Base-by-base conservation (phyloP, 2,797 vertebrate genomes). In the Benthosema pterotum region DNA sequence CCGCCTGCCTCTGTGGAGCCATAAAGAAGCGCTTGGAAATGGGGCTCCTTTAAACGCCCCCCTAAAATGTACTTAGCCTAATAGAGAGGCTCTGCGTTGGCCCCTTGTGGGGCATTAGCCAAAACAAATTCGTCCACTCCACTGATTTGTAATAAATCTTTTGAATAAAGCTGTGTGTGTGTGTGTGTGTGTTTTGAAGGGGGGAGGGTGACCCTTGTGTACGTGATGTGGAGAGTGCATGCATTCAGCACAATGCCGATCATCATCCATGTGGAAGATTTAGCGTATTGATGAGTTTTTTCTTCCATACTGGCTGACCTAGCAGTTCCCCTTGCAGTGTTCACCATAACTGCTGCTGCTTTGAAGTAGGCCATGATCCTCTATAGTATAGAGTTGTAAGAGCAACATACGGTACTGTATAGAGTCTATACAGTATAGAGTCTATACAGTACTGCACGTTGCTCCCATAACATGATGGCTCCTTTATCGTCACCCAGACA, bases 31-130 rank as follows among this genome's bases (percentile, higher is more conserved):
- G 22, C 46, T 25, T 4, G 48, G 52, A 52, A 5, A 15, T 5
- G 42, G 13, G 13, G 64, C 52, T 60, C 42, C 16, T 42, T 14
- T 52, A 60, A 60, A 57, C 18, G 3, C 11, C 52, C 57, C 9
- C 19, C 52, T 71, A 54, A 59, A 67, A 64, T 38, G 61, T 32
- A 51, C 52, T 69, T 60, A 69, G 42, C 43, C 54, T 54, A 52
- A 49, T 48, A 50, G 42, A 57, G 54, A 50, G 57, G 42, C 47
- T 45, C 15, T 12, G 42, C 19, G 22, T 13, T 42, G 18, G 28
- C 71, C 46, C 51, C 56, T 13, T 45, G n/a, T 32, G 22, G 25
- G 9, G 18, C 49, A 52, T 42, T n/a, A 54, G 42, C 14, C 32
- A 48, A 60, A 60, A 64, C n/a, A 19, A 22, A 19, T 4, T 14